These are phyloP conservation scores for Microcebus ravelobensis DNA, from an alignment of 2,113 vertebrate species.

Conservation along the genomic window DNA sequence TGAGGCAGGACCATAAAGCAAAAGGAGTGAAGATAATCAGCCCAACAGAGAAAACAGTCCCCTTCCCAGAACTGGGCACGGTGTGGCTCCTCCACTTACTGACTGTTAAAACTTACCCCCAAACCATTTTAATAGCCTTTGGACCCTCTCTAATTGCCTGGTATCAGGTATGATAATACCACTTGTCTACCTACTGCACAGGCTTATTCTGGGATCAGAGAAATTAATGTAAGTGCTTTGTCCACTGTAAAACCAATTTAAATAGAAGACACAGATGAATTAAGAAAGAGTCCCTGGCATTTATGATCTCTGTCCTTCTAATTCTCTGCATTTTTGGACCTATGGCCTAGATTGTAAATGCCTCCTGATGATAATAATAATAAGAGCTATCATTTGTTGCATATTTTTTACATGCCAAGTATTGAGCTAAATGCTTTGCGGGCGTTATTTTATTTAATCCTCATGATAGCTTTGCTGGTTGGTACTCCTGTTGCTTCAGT, in stretches of 20 bases:
- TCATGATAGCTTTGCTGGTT: neutral
- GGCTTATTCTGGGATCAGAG: neutral
- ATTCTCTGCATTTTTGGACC: slow-evolving; percentile 42
- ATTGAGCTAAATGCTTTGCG: neutral
- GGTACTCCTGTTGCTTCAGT: neutral
- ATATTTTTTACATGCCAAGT: neutral
- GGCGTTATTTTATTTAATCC: neutral
- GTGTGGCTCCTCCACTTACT: neutral
- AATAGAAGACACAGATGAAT: neutral
- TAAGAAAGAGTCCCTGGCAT: neutral
- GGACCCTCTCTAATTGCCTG: neutral
- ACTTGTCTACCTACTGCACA: neutral
- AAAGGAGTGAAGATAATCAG: neutral
- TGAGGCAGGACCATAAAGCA: neutral
- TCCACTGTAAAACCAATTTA: neutral
- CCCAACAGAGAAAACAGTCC: neutral
- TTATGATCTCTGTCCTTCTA: neutral
- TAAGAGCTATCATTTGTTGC: neutral
- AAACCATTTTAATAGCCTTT: neutral
- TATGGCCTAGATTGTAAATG: neutral
- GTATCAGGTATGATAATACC: neutral
- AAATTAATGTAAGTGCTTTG: neutral
- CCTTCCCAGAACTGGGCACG: neutral
- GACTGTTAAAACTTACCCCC: neutral
- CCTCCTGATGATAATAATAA: slow-evolving; percentile 16